Base-by-base conservation (phyloP, 1,140 invertebrate species). In the Lutraria rhynchaena region DNA sequence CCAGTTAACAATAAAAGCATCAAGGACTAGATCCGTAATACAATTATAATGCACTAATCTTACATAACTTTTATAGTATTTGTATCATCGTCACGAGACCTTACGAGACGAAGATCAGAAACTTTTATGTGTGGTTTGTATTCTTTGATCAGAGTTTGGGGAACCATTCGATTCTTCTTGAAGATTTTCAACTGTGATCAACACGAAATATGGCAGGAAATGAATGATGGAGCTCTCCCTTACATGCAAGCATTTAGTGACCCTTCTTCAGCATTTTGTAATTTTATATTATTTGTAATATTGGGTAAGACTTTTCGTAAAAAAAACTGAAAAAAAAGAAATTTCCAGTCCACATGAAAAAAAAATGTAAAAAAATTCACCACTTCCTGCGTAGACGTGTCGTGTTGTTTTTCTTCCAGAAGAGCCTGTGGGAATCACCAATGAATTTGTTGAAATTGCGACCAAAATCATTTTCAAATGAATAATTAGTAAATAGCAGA, bases 81-180 rank as follows among this genome's bases (percentile, higher is more conserved):
- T 69, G 19, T 15, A 17, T 1, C 37, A 69, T 24, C 24, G 46
- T n/a, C 41, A 70, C 24, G 19, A 44, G 31, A 49, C 33, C 46
- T n/a, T 70, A 11, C 44, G 44, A 15, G 46, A 57, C 29, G 31
- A 74, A 15, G 70, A 74, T 46, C 51, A 60, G 24, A 74, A 57
- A 27, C 58, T 37, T 74, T n/a, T 74, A 74, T 37, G 70, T 74
- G 9, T 74, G 70, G 70, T 31, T 74, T 37, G 31, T 58, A 1
- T 22, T 74, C 5, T 58, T 35, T 58, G 0, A 53, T 74, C 7
- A 51, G 70, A 27, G n/a, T 58, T 1, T 60, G 51, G 70, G 70
- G 70, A 13, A 37, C 70, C 13, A 57, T 74, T 5, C 51, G 55
- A 17, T 58, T 51, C 53, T 35, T 74, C 15, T 22, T 74, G 33